Base-by-base conservation (phyloP, 2,797 vertebrate genomes). In the Acrossocheilus wenchowensis region DNA sequence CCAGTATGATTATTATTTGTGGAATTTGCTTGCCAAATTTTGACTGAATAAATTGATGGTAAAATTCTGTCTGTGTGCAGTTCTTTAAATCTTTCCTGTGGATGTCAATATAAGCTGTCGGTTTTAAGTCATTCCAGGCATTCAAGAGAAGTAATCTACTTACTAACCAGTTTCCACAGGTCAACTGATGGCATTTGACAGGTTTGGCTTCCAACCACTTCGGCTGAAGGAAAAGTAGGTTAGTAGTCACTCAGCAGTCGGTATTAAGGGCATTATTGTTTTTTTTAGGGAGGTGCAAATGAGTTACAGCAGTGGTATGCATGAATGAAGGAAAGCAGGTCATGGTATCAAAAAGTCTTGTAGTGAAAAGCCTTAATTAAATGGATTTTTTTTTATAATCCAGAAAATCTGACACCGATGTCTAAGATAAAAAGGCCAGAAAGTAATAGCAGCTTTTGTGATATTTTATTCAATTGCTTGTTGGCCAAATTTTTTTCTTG, bases 41-140 rank as follows among this genome's bases (percentile, higher is more conserved):
- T 21, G 26, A 84, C 6, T 81, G 54, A 90, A 90, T 90, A 88
- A 90, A 90, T 50, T 69, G 41, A 43, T 79, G 69, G 43, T 88
- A 69, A 23, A 79, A 48, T 21, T 34, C 15, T 26, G 39, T 81
- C 17, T 34, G 54, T 48, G 14, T 84, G 64, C 10, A 64, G n/a
- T 83, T n/a, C 14, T 84, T 74, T 30, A 11, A 66, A 52, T 57
- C 36, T 48, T n/a, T 68, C 15, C 2, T 66, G 21, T 85, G 0
- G 11, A 82, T 66, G 9, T 14, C 69, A 43, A 21, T 19, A 81
- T 41, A 81, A 52, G 43, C 7, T 50, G 21, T 75, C 41, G 14
- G 26, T 23, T 75, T 81, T 5, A 79, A 85, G 75, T 39, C 26
- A 57, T 71, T 85, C 23, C 41, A 50, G 26, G 72, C 19, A 66